These are phyloP conservation scores for Alentia gelatinosa DNA, from an alignment of 2,888 invertebrate genomes.

Conservation along the genomic window DNA sequence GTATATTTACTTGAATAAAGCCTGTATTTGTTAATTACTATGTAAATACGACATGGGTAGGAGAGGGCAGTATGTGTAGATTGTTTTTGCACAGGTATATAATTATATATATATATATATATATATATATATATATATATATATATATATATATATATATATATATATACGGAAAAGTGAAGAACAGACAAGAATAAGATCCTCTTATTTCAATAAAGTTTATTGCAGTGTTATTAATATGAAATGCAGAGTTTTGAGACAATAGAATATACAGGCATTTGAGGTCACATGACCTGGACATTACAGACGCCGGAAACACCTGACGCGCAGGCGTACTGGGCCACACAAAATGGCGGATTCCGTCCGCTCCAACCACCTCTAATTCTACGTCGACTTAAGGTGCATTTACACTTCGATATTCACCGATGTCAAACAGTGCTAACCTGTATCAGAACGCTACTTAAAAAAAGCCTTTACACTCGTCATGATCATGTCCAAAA, in stretches of 20 bases:
- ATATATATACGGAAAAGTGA: neutral
- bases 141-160: constrained; percentile 15
- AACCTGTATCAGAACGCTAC: neutral
- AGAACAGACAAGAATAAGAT: neutral
- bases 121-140: constrained; percentile 13
- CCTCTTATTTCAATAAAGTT: neutral
- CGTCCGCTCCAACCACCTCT: neutral
- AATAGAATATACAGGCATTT: constrained; percentile 4
- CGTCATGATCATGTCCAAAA: no score
- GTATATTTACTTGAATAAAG: no score
- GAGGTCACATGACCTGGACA: neutral
- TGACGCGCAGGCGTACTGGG: neutral
- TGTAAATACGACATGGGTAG: no score
- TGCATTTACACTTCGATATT: neutral
- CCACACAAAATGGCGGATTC: neutral
- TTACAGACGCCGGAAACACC: neutral
- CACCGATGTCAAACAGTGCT: neutral
- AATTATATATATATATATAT: neutral
- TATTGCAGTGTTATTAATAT: constrained; percentile 36
- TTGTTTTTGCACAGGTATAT: no score
- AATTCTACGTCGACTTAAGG: neutral
- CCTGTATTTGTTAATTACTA: no score
- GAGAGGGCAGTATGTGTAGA: no score
- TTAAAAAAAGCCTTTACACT: no score
- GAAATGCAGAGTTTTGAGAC: constrained; percentile 44